Evolutionary conservation across 2,113 vertebrate species (phyloP), one percentile per base, ranked within the genome.

Genomic region (Steatornis caripensis): DNA sequence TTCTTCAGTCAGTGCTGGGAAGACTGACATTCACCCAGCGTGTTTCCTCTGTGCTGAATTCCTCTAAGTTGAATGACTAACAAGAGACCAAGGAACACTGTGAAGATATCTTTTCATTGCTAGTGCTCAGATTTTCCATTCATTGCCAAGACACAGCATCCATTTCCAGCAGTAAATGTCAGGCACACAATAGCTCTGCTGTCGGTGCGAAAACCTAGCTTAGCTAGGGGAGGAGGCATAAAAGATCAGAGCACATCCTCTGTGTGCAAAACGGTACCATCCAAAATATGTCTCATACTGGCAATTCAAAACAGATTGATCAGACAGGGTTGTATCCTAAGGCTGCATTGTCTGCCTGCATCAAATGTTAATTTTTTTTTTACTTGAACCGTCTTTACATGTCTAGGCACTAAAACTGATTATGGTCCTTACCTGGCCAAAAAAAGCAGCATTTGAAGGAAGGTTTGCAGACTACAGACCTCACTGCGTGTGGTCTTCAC

Each of bases 81-180:
- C 87, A 88, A 83, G 86, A 94, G 93, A 70, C 68, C 60, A 75
- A 94, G 94, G 64, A 96, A 93, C 91, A 54, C 78, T 92, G n/a
- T 89, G 84, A 96, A 94, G 94, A 84, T 96, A 90, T 91, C 97
- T 97, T 95, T 97, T 96, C 85, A 87, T 78, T 66, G 57, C 75
- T 87, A 82, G 43, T 64, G 86, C 87, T 97, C 82, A 94, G 93
- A 93, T 90, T 95, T 96, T 95, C 95, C 92, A 29, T 93, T 96
- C 84, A 57, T 69, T 95, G 90, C 97, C 90, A 94, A 86, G 82
- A 39, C 84, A 68, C 89, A 91, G 96, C 94, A 95, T 96, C 96
- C 75, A 66, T 90, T 98, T 97, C 96, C 96, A 92, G 80, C 93
- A 93, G 88, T 90, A 98, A 98, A 98, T 97, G 97, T 96, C 97